Evolutionary conservation across 2,113 vertebrate genomes (phyloP), one percentile per base, ranked within the genome.

Genomic region (Tachysurus fulvidraco): DNA sequence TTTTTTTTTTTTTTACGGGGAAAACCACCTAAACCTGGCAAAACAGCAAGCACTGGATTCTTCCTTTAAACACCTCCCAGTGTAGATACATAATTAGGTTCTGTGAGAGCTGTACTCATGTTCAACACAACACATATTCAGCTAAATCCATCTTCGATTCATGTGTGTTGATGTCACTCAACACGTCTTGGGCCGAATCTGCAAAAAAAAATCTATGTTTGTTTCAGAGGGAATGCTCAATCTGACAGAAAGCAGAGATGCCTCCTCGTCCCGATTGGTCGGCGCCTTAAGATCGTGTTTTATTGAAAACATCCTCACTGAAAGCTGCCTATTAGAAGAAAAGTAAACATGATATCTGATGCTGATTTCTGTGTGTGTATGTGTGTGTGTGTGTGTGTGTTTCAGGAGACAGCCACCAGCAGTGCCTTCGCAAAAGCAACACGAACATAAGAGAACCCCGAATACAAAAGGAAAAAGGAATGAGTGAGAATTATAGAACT

Each of bases 341-440:
- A 79, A 2, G n/a, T 25, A 36, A 36, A 36, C 36, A 36, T 23
- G n/a, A 36, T 19, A 1, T 4, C 13, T 77, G 41, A 50, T 2
- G 10, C 6, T 46, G 1, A 65, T 64, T 69, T 65, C 67, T 77
- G 65, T 71, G 11, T 8, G 7, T 67, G 5, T 83, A n/a, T n/a
- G 46, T 83, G 87, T 67, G 5, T 83, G 46, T 83, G 87, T 82
- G 19, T 64, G 57, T 83, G 54, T 89, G 25, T 83, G 85, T 89
- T 92, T 30, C 87, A 95, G 95, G 93, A 94, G 94, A 89, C 92
- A 92, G 41, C 93, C 94, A 21, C 95, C 94, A 76, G 91, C 93
- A 46, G 90, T 94, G 52, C 94, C 93, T 83, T 86, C 83, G 14
- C 86, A 88, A 79, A 93, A 92, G 86, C 90, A 88, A 62, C 71